Evolutionary conservation across 2,797 vertebrate species (phyloP).

Genomic region (Eulemur rubriventer): DNA sequence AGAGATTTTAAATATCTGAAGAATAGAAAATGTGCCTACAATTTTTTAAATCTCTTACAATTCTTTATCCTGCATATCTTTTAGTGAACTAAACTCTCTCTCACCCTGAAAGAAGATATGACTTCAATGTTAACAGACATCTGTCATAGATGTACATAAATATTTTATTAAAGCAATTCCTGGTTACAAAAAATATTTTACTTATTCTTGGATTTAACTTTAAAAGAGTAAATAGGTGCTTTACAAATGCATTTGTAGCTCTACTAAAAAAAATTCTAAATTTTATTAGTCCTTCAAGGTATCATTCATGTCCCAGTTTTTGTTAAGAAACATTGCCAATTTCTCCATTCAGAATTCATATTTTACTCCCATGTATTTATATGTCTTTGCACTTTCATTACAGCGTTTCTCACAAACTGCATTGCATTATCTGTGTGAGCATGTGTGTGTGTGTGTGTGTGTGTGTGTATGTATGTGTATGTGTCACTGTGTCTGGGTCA

Average conservation of each 20-base stretch:
- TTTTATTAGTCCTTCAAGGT: not conserved
- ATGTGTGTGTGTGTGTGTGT: not conserved
- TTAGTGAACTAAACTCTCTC: not conserved
- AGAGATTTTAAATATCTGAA: slow-evolving; percentile 28
- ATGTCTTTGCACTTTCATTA: not conserved
- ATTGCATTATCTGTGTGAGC: not conserved
- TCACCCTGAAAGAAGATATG: not conserved
- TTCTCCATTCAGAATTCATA: not conserved
- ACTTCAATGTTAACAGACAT: not conserved
- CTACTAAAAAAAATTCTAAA: not conserved
- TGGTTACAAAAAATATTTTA: slow-evolving; percentile 8
- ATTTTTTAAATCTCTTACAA: not conserved
- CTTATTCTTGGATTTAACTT: not conserved
- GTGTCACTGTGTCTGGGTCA: not conserved
- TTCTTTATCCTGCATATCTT: not conserved
- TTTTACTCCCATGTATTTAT: not conserved
- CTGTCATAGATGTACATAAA: not conserved
- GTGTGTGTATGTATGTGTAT: not conserved
- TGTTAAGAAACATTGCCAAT: not conserved
- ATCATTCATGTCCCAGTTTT: not conserved
- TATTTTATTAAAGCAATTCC: not conserved
- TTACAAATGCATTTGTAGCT: not conserved
- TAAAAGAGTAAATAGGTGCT: not conserved
- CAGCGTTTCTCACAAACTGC: not conserved
- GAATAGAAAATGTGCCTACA: not conserved